Conservation (phyloP, 2,888 invertebrate genomes). For the Zhuqinia jingwanae region DNA sequence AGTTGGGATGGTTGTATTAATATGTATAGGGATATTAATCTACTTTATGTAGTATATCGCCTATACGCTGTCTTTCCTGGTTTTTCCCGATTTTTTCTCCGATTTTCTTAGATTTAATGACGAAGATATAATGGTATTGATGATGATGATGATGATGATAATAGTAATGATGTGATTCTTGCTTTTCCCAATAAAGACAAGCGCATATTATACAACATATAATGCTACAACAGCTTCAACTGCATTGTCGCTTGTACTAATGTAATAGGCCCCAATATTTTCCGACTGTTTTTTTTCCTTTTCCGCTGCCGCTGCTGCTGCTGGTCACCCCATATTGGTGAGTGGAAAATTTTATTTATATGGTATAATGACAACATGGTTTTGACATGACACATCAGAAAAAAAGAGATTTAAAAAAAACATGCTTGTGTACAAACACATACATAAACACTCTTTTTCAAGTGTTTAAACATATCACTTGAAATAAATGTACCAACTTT, state of each 20-base stretch:
- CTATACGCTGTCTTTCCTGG: not conserved
- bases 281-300: too few relatives aligned
- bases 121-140: slow-evolving; percentile 50
- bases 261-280: too few relatives aligned
- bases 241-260: too few relatives aligned
- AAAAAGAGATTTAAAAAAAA: too few relatives aligned
- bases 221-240: too few relatives aligned
- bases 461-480: not conserved
- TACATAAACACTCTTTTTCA: not conserved
- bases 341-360: slow-evolving; percentile 37
- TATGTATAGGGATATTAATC: slow-evolving; percentile 50
- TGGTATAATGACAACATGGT: slow-evolving; percentile 40
- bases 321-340: not conserved
- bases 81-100: not conserved
- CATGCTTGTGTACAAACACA: not conserved
- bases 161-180: slow-evolving; percentile 45
- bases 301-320: not conserved
- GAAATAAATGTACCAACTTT: slow-evolving; percentile 13
- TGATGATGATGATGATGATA: slow-evolving; percentile 15
- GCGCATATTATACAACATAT: too few relatives aligned
- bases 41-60: slow-evolving; percentile 12
- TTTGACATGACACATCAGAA: slow-evolving; percentile 4
- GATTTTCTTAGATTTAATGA: slow-evolving; percentile 54
- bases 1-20: too few relatives aligned
- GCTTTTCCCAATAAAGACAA: not conserved